Evolutionary conservation across 2,113 vertebrate genomes (phyloP).

Genomic region (Nanorana parkeri): DNA sequence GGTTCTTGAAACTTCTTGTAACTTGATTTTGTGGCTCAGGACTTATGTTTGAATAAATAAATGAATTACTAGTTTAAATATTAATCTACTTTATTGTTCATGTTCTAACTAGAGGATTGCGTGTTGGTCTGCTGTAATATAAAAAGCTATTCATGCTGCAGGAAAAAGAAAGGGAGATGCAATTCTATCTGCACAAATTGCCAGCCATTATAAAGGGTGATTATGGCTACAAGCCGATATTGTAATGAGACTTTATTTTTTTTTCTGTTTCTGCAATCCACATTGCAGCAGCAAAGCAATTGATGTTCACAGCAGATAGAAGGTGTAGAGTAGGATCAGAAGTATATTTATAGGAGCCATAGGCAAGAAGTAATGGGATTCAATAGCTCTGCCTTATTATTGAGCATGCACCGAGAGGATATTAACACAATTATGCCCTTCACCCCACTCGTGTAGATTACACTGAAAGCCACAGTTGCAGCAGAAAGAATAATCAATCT

Average conservation of each 20-base stretch:
- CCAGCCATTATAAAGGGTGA: neutral
- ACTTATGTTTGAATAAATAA: neutral
- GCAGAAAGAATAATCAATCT: conserved; percentile 8
- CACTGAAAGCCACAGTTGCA: neutral
- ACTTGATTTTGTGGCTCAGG: neutral
- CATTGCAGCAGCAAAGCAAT: neutral
- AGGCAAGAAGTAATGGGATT: conserved; percentile 28
- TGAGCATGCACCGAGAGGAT: neutral
- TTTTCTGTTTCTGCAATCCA: conserved; percentile 11
- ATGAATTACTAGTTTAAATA: neutral
- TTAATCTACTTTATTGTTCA: neutral
- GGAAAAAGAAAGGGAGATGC: neutral
- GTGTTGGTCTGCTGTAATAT: neutral
- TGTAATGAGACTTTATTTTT: conserved; percentile 19
- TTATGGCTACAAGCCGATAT: neutral
- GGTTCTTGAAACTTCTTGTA: neutral
- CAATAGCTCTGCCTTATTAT: conserved; percentile 22
- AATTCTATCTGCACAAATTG: neutral
- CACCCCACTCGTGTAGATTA: neutral
- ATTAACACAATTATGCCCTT: conserved; percentile 32
- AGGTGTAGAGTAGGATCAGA: conserved; percentile 6
- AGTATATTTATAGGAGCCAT: neutral
- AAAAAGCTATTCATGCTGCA: neutral
- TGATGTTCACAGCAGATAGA: neutral
- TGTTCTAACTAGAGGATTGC: neutral